These are phyloP conservation scores for Malthinus flaveolus DNA, from an alignment of 2,888 invertebrate species.

Conservation along the genomic window DNA sequence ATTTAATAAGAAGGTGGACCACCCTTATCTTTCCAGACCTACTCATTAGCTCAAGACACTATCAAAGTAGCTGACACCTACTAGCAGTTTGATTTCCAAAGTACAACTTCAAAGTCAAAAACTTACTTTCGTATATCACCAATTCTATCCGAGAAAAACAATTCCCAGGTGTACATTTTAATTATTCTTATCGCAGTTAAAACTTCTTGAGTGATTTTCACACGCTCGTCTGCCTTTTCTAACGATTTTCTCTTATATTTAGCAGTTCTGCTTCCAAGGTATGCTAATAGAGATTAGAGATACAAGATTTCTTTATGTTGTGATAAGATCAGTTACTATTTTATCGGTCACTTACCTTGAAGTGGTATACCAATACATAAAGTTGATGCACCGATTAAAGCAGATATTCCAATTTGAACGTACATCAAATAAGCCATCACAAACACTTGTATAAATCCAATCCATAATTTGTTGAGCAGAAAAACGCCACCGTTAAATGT, in stretches of 20 bases:
- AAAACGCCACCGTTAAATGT: slow-evolving; percentile 79
- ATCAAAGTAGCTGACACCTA: too few species aligned
- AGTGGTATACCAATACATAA: slow-evolving; percentile 50
- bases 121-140: slow-evolving; percentile 72
- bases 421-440: slow-evolving; percentile 73
- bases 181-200: slow-evolving; percentile 84
- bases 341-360: slow-evolving; percentile 39
- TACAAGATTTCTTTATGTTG: too few species aligned
- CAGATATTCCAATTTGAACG: slow-evolving; percentile 55
- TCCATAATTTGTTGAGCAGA: slow-evolving; percentile 78
- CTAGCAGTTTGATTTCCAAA: too few species aligned
- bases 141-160: slow-evolving; percentile 75
- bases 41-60: too few species aligned
- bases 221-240: slow-evolving; percentile 82
- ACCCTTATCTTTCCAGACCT: too few species aligned
- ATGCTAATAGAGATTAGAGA: too few species aligned
- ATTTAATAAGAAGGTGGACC: too few species aligned
- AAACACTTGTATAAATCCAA: slow-evolving; percentile 75
- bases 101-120: background rate
- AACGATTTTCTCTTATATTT: slow-evolving; percentile 75
- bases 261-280: slow-evolving; percentile 56
- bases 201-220: slow-evolving; percentile 88
- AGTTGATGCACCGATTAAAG: slow-evolving; percentile 57
- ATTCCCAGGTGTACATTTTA: slow-evolving; percentile 91
- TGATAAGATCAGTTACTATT: too few species aligned